Conservation (phyloP, 1,140 invertebrate genomes). For the Caenorhabditis inopinata region DNA sequence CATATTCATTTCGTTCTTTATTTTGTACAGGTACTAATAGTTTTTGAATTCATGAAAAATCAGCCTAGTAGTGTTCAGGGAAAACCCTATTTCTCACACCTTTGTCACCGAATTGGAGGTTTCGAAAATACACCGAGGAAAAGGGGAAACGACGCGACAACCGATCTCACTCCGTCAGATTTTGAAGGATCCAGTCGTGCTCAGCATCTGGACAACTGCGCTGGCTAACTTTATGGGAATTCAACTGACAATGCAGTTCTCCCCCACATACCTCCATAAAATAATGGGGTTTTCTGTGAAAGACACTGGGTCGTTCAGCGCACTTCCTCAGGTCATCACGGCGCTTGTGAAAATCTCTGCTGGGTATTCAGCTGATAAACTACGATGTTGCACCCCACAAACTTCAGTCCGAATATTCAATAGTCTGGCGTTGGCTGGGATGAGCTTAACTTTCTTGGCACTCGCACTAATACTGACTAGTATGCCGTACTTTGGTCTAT, state of each 20-base stretch:
- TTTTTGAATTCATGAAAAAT: no score
- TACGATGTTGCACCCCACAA: constrained; percentile 8
- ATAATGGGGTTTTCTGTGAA: constrained; percentile 40
- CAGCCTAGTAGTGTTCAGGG: not conserved
- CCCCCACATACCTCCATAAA: constrained; percentile 42
- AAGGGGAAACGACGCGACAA: constrained; percentile 34
- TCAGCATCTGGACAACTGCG: constrained; percentile 36
- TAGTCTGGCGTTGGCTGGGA: constrained; percentile 30
- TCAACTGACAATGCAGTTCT: constrained; percentile 42
- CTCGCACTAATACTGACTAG: constrained; percentile 13
- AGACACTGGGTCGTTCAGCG: constrained; percentile 36
- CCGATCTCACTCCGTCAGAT: constrained; percentile 18
- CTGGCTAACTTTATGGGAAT: constrained; percentile 42
- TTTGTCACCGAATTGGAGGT: constrained; percentile 26
- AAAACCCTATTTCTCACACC: constrained; percentile 20
- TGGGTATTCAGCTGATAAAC: constrained; percentile 35
- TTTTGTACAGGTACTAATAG: constrained; percentile 32
- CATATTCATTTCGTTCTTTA: constrained; percentile 1
- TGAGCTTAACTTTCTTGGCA: constrained; percentile 32
- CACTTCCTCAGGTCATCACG: constrained; percentile 36
- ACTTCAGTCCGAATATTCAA: constrained; percentile 39
- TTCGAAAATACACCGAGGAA: constrained; percentile 39
- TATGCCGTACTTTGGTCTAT: not conserved
- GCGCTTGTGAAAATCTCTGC: constrained; percentile 34
- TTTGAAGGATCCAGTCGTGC: constrained; percentile 18